Evolutionary conservation across 2,888 invertebrate genomes (phyloP), one percentile per base, ranked within the genome.

Genomic region (Anodontia alba): DNA sequence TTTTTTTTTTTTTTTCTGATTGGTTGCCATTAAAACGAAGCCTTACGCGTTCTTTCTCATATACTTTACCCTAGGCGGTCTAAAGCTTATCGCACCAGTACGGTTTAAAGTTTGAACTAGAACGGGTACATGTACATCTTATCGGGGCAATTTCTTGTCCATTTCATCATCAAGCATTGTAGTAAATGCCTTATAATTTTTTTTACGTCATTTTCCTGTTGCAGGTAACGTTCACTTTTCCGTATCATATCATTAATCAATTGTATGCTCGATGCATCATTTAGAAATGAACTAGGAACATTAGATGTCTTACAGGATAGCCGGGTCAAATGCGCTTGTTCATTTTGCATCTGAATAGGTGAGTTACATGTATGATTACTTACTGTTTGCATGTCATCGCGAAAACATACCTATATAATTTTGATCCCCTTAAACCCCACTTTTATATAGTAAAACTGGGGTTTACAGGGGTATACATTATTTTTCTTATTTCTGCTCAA

Each of bases 31-130:
- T 49, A 68, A 26, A 72, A 29, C 62, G 38, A 23, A 78, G 23
- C 73, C 73, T 73, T 12, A 20, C 20, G 8, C 51, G 46, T 73
- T 78, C 78, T 36, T 73, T 69, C 23, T 31, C 46, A 33, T 49
- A 33, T 7, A 66, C 38, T 51, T 26, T 7, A 31, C 73, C 69
- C 78, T 68, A 78, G 1, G 49, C 31, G 20, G 23, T 31, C 23
- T 71, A 51, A 8, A 49, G 26, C 33, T 71, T 51, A n/a, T 71
- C 71, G 23, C 33, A 51, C 71, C 71, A 71, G 20, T 71, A 71
- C 7, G 71, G 71, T 29, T 49, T 33, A 36, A 1, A 36, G 5
- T 71, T 51, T n/a, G 51, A 29, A 1, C 29, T 71, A 29, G 33
- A 15, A 20, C 42, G n/a, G 15, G 42, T 20, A 36, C 29, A 20